Percentiles rank a stretch among this genome's conserved stretches.
These are phyloP conservation scores for Clanis bilineata DNA, from an alignment of 2,888 invertebrate species.

Conservation along the genomic window DNA sequence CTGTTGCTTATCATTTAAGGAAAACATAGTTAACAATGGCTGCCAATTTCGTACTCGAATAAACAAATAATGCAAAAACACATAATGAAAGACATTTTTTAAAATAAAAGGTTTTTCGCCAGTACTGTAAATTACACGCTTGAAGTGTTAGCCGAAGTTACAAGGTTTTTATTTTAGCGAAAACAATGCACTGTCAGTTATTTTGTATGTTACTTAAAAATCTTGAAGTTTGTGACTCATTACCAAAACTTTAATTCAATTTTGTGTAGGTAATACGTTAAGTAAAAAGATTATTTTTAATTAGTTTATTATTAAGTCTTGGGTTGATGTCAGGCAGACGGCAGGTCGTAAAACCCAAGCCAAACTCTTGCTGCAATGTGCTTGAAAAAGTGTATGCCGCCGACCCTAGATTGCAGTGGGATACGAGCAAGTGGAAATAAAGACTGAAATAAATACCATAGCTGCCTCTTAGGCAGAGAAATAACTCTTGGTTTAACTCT, in stretches of 20 bases:
- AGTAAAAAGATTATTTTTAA: no score
- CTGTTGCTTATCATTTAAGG: slow-evolving; percentile 55
- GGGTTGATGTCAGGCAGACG: no score
- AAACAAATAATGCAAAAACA: not conserved
- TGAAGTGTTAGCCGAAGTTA: slow-evolving; percentile 29
- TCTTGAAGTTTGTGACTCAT: not conserved
- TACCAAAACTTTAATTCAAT: not conserved
- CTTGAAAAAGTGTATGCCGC: no score
- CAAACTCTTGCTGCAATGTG: no score
- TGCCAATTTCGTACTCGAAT: not conserved
- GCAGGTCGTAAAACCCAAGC: no score
- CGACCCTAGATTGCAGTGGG: no score
- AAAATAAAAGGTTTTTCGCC: slow-evolving; percentile 15
- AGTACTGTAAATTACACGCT: slow-evolving; percentile 33
- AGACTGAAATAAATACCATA: no score
- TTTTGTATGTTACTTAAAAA: slow-evolving; percentile 29
- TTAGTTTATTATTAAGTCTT: no score
- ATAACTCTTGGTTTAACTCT: no score
- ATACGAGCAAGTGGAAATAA: no score
- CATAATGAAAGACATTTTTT: not conserved
- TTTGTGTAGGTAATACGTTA: no score
- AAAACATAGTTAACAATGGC: slow-evolving; percentile 40
- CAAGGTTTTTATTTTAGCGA: slow-evolving; percentile 49
- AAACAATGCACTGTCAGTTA: slow-evolving; percentile 40
- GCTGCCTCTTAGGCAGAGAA: no score